Evolutionary conservation across 2,113 vertebrate species (phyloP).

Genomic region (Nothobranchius kuhntae): DNA sequence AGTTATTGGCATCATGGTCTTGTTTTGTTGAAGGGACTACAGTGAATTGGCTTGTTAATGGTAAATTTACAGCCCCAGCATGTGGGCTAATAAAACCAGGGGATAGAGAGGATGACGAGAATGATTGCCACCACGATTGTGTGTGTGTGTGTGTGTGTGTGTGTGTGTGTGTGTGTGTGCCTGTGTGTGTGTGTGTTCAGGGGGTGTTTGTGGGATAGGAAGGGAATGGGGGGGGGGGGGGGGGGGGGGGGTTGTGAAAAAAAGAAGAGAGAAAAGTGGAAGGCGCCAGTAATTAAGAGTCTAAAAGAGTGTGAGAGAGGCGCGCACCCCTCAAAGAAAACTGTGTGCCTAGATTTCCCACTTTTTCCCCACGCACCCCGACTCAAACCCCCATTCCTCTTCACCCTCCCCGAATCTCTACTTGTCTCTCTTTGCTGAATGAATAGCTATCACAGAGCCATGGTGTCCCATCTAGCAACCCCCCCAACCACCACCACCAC

Average conservation of each 20-base stretch:
- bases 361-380: conserved; percentile 73
- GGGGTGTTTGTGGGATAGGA: too few relatives aligned
- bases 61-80: conserved; percentile 80
- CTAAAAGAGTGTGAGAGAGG: conserved; percentile 73
- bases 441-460: conserved; percentile 77
- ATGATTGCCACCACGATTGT: conserved; percentile 59
- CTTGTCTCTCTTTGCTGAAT: conserved; percentile 65
- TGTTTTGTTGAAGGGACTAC: conserved; percentile 71
- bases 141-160: conserved; percentile 31
- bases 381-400: conserved; percentile 37
- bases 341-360: conserved; percentile 68
- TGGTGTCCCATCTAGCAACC: conserved; percentile 67
- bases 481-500: too few relatives aligned
- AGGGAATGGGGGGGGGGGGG: background rate
- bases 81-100: conserved; percentile 71
- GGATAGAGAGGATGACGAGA: conserved; percentile 67
- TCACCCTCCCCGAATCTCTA: conserved; percentile 52
- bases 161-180: conserved; percentile 18
- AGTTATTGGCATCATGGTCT: conserved; percentile 68
- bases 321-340: conserved; percentile 75
- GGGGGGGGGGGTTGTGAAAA: conserved; percentile 22
- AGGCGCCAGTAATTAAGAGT: conserved; percentile 73
- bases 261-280: conserved; percentile 64
- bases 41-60: conserved; percentile 76
- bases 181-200: conserved; percentile 26